Base-by-base conservation (phyloP, 2,797 vertebrate genomes). In the Loriculus beryllinus region DNA sequence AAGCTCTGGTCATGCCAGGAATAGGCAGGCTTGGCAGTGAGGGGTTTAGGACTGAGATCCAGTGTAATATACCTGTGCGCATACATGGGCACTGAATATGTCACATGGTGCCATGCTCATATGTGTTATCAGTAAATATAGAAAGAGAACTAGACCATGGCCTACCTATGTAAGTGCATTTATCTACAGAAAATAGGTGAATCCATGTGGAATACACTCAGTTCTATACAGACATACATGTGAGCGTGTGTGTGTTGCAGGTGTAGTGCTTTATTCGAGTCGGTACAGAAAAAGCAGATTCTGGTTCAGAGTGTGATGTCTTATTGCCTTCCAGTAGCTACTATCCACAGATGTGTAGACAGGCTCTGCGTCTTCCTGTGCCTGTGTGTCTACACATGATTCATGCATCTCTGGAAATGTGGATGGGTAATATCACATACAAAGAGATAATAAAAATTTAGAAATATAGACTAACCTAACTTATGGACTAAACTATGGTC, bases 301-400 rank as follows among this genome's bases (percentile, higher is more conserved):
- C 12, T 59, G 35, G 4, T 85, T 68, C 21, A 9, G n/a, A 12
- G 23, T 6, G 25, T 23, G 83, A 10, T 43, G 49, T 52, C 31
- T 75, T 40, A 4, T 0, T 43, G 47, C 72, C 26, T 91, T 79
- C 31, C 43, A 67, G 63, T 14, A 60, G 47, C 56, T 75, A 3
- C 12, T 19, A 10, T 9, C 10, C 48, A 35, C 69, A 12, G 57
- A 15, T 26, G 12, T 12, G 60, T 12, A 20, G 51, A 6, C 14
- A 65, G 57, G 52, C 48, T 47, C 65, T 40, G 42, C 69, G 10
- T 65, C 76, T 31, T n/a, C 47, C 48, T 14, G 7, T 23, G 47
- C 33, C 14, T 18, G 4, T 3, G 22, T 13, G n/a, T 26, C 5
- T 17, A n/a, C 12, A 16, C 0, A 0, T 21, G 7, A 35, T 71